Evolutionary conservation across 1,140 invertebrate species (phyloP).

Genomic region (Brachionus rubens): DNA sequence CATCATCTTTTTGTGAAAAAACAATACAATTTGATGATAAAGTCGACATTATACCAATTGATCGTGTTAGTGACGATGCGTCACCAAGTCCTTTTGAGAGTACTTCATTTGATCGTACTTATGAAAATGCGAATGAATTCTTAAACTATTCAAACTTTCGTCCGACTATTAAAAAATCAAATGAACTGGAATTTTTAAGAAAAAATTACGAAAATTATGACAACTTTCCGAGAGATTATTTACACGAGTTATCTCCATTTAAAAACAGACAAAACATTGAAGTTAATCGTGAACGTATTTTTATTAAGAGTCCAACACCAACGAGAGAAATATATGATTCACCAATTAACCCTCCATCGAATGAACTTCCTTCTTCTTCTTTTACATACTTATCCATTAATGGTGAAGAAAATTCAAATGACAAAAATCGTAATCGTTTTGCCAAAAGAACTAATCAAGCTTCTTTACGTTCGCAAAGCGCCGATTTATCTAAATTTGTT

Average conservation of each 20-base stretch:
- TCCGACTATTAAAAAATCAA: neutral
- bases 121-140: neutral
- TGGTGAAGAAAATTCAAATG: too few species aligned
- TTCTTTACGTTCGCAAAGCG: conserved; percentile 20
- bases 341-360: neutral
- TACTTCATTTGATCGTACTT: neutral
- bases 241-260: conserved; percentile 16
- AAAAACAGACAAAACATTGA: neutral
- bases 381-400: conserved; percentile 18
- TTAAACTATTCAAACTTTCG: conserved; percentile 9
- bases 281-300: neutral
- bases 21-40: conserved; percentile 42
- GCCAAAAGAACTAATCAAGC: conserved; percentile 3
- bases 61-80: neutral
- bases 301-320: conserved; percentile 41
- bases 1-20: conserved; percentile 32
- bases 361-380: conserved; percentile 25
- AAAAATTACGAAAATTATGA: conserved; percentile 36
- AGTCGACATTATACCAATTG: conserved; percentile 21
- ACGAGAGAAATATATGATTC: conserved; percentile 23
- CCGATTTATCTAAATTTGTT: conserved; percentile 28
- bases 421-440: conserved; percentile 16
- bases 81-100: neutral
- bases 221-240: neutral
- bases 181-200: conserved; percentile 29